Evolutionary conservation across 2,113 vertebrate genomes (phyloP).

Genomic region (Cebidichthys violaceus): DNA sequence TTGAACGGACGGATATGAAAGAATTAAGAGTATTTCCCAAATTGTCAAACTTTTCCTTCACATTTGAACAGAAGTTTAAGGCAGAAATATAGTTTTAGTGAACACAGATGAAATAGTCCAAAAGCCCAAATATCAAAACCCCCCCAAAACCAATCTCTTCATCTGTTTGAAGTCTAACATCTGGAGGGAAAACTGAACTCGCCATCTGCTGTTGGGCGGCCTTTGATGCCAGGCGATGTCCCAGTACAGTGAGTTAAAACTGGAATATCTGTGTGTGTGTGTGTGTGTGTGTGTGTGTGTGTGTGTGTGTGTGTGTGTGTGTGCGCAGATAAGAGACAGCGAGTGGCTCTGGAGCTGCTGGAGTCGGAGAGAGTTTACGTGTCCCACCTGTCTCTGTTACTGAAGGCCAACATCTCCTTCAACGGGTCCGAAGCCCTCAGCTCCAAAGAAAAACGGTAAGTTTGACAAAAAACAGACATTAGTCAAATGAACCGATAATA

Average conservation of each 20-base stretch:
- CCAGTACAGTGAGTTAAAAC: background rate
- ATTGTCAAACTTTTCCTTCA: background rate
- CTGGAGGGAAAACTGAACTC: background rate
- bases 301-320: constrained; percentile 21
- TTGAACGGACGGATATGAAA: too few species aligned
- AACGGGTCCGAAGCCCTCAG: constrained; percentile 90
- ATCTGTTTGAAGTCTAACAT: background rate
- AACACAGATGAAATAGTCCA: too few species aligned
- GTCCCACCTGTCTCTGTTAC: constrained; percentile 92
- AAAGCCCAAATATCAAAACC: too few species aligned
- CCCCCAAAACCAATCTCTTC: background rate
- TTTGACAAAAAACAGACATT: background rate
- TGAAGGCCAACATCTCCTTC: constrained; percentile 95
- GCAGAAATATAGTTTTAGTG: background rate
- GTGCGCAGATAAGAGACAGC: constrained; percentile 90
- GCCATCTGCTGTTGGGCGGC: too few species aligned
- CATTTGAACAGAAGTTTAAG: background rate
- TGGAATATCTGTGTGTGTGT: constrained; percentile 8
- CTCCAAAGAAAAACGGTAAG: constrained; percentile 92
- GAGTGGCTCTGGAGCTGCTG: constrained; percentile 92
- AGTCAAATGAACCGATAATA: background rate
- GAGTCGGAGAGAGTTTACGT: constrained; percentile 97
- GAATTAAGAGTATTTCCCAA: background rate
- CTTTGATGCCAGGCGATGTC: too few species aligned
- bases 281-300: background rate